Evolutionary conservation across 2,888 invertebrate genomes (phyloP).

Genomic region (Athetis lepigone): DNA sequence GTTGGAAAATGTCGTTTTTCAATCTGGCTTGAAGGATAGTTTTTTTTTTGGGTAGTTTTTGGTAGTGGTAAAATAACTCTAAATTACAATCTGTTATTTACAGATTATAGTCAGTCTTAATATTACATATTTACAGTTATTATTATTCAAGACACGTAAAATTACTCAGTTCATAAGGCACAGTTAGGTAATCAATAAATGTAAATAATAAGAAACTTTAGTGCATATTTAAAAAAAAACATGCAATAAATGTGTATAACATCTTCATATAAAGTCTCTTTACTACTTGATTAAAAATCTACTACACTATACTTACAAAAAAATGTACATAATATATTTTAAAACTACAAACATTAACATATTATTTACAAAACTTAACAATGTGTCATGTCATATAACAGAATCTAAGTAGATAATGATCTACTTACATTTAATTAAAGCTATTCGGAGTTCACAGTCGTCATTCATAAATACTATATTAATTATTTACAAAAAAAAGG

Average conservation of each 20-base stretch:
- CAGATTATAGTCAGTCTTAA: neutral
- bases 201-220: too few species aligned
- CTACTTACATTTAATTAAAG: constrained; percentile 1
- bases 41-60: too few species aligned
- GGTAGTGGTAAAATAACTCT: neutral
- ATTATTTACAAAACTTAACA: neutral
- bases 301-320: too few species aligned
- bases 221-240: too few species aligned
- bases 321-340: too few species aligned
- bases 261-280: too few species aligned
- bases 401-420: constrained; percentile 26
- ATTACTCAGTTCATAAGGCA: neutral
- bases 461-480: neutral
- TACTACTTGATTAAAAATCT: too few species aligned
- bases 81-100: neutral
- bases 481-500: neutral
- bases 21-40: neutral
- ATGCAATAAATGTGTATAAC: too few species aligned
- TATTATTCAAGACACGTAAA: neutral
- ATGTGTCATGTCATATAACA: constrained; percentile 15
- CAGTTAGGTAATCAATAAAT: too few species aligned
- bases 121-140: neutral
- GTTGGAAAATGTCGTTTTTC: constrained; percentile 55
- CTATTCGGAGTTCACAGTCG: neutral
- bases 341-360: neutral